A percentile compares a stretch with the other conserved stretches of the same genome.
These are phyloP conservation scores for Platyrinchus mystaceus DNA, from an alignment of 2,797 vertebrate species.

Conservation along the genomic window DNA sequence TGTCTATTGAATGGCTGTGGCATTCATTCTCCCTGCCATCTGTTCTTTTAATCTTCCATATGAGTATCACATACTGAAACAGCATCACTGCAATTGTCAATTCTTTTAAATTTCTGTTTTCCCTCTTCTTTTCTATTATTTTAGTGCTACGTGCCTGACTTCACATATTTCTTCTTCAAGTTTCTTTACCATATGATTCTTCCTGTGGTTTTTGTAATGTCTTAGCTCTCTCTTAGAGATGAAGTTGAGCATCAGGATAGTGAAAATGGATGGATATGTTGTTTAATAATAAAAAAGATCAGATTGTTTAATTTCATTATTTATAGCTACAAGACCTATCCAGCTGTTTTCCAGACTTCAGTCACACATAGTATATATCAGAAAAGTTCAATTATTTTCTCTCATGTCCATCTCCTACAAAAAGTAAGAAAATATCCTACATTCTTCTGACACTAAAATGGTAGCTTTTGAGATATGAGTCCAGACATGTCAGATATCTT, in stretches of 20 bases:
- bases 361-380: not conserved
- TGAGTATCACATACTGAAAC: not conserved
- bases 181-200: not conserved
- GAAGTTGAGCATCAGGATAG: not conserved
- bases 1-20: not conserved
- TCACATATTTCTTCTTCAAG: not conserved
- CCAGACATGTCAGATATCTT: constrained; percentile 29
- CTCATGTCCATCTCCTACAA: not conserved
- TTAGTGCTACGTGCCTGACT: not conserved
- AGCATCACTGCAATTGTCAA: not conserved
- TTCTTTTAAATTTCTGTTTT: not conserved
- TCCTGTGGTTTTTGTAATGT: not conserved
- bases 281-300: not conserved
- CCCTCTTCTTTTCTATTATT: not conserved
- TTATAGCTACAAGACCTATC: not conserved
- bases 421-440: not conserved
- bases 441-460: not conserved
- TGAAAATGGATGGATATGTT: not conserved
- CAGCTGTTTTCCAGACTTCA: constrained; percentile 20
- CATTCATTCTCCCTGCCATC: not conserved
- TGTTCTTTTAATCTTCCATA: constrained; percentile 4
- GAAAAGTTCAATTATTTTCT: constrained; percentile 8
- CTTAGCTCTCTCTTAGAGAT: not conserved
- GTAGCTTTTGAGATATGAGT: not conserved
- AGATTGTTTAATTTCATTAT: not conserved